Base-by-base conservation (phyloP, 2,113 vertebrate species). In the Smithornis capensis region DNA sequence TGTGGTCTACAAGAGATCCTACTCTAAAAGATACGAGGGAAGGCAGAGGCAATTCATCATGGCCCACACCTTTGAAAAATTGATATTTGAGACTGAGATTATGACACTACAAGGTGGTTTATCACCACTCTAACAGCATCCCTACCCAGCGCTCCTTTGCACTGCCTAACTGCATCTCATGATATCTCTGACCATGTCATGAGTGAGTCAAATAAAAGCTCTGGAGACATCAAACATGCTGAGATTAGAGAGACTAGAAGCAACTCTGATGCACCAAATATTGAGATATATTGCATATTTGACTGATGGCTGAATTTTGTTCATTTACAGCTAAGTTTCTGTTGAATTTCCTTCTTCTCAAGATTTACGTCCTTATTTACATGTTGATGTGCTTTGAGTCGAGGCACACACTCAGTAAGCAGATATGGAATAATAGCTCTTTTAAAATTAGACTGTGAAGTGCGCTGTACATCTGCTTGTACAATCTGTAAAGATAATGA, bases 301-400 rank as follows among this genome's bases (percentile, higher is more conserved):
- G 56, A 71, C 44, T 93, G 90, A 80, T 55, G 37, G 42, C 33
- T 69, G 57, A 95, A 96, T 69, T 91, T 89, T 53, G 31, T 65
- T 93, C 60, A 53, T 89, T 90, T 94, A 56, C 25, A 87, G 80
- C 24, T 60, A 83, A 84, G 40, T 73, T 94, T 96, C 49, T 81
- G 47, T 86, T 85, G 33, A 6, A 1, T 67, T 92, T 94, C 19
- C 37, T 82, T 82, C 76, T 90, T 57, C 33, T 90, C n/a, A 68
- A 93, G 57, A 87, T 94, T 95, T 93, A 84, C 87, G 38, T 64
- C 56, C 52, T 90, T 93, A 92, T 93, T 94, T 95, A 69, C 90
- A 91, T 69, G 53, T 62, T 94, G 89, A 93, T 93, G 50, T 4
- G 3, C 45, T 89, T 74, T 69, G 69, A 89, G n/a, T 83, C 70